Percentiles rank a stretch among this genome's conserved stretches.
These are phyloP conservation scores for Saccostrea echinata DNA, from an alignment of 1,140 invertebrate species.

Conservation along the genomic window DNA sequence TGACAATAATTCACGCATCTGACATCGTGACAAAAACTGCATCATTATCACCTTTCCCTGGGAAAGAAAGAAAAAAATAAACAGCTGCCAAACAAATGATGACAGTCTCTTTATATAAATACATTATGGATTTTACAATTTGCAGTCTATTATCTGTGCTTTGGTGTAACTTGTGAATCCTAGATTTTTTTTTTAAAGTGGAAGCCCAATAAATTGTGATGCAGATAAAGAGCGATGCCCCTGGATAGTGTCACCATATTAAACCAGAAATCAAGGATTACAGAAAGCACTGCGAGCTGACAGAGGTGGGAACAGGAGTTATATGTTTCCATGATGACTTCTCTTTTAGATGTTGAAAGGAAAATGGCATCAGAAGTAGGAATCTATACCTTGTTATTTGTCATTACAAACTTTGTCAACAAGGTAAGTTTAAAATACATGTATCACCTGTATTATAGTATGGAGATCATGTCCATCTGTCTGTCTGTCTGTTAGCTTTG, in stretches of 20 bases:
- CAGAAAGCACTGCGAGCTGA: neutral
- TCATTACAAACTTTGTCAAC: constrained; percentile 65
- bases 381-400: constrained; percentile 52
- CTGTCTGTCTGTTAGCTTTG: no score
- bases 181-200: neutral
- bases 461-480: no score
- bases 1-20: no score
- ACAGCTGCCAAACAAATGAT: neutral
- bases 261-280: no score
- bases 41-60: neutral
- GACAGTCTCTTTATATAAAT: neutral
- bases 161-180: neutral
- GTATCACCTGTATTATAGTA: no score
- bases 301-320: neutral
- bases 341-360: neutral
- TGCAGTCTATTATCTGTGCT: constrained; percentile 5
- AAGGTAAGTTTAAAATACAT: constrained; percentile 54
- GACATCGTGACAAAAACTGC: neutral
- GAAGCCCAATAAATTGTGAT: no score
- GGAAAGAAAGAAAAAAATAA: neutral
- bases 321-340: neutral
- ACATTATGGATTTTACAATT: neutral
- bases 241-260: no score
- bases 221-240: no score
- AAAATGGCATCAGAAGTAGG: constrained; percentile 19